Evolutionary conservation across 2,113 vertebrate species (phyloP).

Genomic region (Barnardius zonarius): DNA sequence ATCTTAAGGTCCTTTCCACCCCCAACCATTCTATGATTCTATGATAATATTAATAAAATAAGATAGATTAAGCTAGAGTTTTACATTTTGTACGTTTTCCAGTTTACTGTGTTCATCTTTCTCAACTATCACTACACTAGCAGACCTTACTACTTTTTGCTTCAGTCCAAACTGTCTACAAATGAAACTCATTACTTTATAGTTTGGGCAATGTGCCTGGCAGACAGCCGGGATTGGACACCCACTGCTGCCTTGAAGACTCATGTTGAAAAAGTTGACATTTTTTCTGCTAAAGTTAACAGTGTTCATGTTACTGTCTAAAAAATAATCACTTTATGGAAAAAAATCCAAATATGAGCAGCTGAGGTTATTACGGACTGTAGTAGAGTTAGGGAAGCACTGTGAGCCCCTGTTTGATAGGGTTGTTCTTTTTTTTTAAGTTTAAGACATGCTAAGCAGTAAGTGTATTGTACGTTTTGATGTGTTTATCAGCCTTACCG

Average conservation of each 20-base stretch:
- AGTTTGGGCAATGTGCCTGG: slow-evolving; percentile 51
- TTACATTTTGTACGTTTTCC: not conserved
- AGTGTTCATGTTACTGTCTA: slow-evolving; percentile 10
- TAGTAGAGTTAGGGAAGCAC: not conserved
- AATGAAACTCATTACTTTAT: slow-evolving; percentile 69
- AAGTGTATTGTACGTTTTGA: not conserved
- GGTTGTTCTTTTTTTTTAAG: not conserved
- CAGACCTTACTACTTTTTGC: slow-evolving; percentile 29
- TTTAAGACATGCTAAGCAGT: not conserved
- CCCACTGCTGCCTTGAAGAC: slow-evolving; percentile 26
- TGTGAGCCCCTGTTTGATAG: not conserved
- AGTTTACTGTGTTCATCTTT: slow-evolving; percentile 50
- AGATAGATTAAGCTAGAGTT: not conserved
- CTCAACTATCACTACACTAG: not conserved
- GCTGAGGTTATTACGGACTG: not conserved
- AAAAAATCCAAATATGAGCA: not conserved
- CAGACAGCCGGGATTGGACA: slow-evolving; percentile 50
- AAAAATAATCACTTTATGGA: not conserved
- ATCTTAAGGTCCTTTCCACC: not conserved
- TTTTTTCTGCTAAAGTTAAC: slow-evolving; percentile 48
- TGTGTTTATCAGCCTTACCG: not conserved
- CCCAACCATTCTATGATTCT: not conserved
- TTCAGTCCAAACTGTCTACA: slow-evolving; percentile 44
- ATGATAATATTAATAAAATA: not conserved
- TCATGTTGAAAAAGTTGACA: not conserved